Evolutionary conservation across 2,888 invertebrate genomes (phyloP), one percentile per base, ranked within the genome.

Genomic region (Yponomeuta sedellus): DNA sequence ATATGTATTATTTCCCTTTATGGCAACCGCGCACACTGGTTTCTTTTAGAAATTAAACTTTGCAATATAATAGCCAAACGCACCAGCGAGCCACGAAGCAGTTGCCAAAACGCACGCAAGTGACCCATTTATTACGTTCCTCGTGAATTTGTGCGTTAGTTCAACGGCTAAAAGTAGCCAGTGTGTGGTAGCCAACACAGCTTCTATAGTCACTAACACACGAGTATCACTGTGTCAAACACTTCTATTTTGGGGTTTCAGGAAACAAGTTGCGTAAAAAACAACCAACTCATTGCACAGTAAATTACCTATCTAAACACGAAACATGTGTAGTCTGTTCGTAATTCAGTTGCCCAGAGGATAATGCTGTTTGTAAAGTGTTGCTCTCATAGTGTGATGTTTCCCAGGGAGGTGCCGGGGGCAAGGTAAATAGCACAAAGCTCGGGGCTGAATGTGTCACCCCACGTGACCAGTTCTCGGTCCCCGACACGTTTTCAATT

Each of bases 331-430:
- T 12, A 25, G 10, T 20, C n/a, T 61, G 34, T 34, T 25, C 11
- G 34, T n/a, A 61, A 34, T 34, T 34, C 12, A 20, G 40, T 63
- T 44, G 40, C 40, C 44, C 22, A 40, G 44, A 63, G 63, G 34
- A 28, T 22, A 22, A 63, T 22, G 20, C 10, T 63, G 12, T 22
- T 63, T 63, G 44, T 63, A 40, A 63, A 63, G 44, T 66, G 61
- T 58, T 66, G 62, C 40, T 67, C 66, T 68, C 63, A 66, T 66
- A 19, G 40, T 71, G 75, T 77, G 72, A 77, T 80, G 71, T 81
- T 86, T 80, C 88, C 81, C 91, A 91, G 92, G 91, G 91, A 76
- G 87, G 88, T 75, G 89, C 82, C 73, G 87, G 87, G 75, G 85
- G 81, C 77, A 91, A 91, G 91, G 91, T 91, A 91, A 90, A 77